Percentiles rank a stretch among this genome's conserved stretches.
Conservation (phyloP, 2,888 invertebrate species). For the Sinopyrophorus schimmeli region DNA sequence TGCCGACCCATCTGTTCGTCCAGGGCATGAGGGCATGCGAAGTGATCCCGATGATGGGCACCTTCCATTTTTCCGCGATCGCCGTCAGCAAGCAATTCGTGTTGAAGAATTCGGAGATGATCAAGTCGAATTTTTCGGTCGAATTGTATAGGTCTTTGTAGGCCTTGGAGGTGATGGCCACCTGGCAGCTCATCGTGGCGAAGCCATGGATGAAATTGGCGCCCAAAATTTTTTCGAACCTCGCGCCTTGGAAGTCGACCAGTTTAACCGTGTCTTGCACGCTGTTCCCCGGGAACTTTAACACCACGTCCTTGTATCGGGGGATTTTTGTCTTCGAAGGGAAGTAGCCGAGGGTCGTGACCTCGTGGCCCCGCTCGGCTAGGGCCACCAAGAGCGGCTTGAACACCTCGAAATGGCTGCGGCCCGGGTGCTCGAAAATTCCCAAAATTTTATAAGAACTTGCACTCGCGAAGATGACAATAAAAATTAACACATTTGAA, state of each 20-base stretch:
- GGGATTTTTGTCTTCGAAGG: slow-evolving; percentile 56
- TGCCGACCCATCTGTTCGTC: slow-evolving; percentile 54
- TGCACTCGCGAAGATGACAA: no score
- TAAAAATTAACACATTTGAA: no score
- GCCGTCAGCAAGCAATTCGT: slow-evolving; percentile 67
- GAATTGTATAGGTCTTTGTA: slow-evolving; percentile 16
- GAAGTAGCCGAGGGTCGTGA: slow-evolving; percentile 70
- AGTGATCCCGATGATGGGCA: slow-evolving; percentile 59
- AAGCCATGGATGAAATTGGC: slow-evolving; percentile 11
- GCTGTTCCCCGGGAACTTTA: slow-evolving; percentile 42
- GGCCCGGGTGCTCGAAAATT: slow-evolving; percentile 69
- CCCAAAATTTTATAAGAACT: slow-evolving; percentile 60
- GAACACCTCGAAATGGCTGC: slow-evolving; percentile 71
- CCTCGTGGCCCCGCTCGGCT: slow-evolving; percentile 64
- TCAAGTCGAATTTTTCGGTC: slow-evolving; percentile 64
- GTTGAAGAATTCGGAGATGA: slow-evolving; percentile 72
- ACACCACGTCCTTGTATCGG: slow-evolving; percentile 65
- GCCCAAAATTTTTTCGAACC: slow-evolving; percentile 3
- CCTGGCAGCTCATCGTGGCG: slow-evolving; percentile 21
- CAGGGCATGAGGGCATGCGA: slow-evolving; percentile 57
- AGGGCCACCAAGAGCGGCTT: slow-evolving; percentile 64
- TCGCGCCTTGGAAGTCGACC: neutral
- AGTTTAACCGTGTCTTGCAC: neutral
- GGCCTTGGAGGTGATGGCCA: slow-evolving; percentile 38
- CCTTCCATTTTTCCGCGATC: slow-evolving; percentile 63